A percentile compares a stretch with the other conserved stretches of the same genome.
Evolutionary conservation across 2,113 vertebrate genomes (phyloP).

Genomic region (Elanus axillaris): DNA sequence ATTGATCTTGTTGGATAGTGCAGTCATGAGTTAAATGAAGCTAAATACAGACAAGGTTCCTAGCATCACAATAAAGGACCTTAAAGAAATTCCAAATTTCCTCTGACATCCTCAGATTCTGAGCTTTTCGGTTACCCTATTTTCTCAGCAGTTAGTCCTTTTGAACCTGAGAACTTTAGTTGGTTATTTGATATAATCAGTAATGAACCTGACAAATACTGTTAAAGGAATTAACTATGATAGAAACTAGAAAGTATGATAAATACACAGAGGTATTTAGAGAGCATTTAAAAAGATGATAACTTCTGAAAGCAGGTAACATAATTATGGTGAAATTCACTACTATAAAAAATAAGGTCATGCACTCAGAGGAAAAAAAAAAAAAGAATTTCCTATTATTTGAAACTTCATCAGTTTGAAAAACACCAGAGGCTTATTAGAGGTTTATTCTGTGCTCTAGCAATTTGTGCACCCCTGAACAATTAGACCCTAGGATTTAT

Average conservation of each 20-base stretch:
- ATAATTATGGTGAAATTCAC: not conserved
- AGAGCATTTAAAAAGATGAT: not conserved
- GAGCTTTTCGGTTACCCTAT: not conserved
- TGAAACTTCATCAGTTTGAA: not conserved
- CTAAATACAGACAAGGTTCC: not conserved
- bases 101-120: not conserved
- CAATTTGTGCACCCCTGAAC: not conserved
- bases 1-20: not conserved
- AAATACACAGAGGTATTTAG: not conserved
- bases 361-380: not conserved
- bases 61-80: not conserved
- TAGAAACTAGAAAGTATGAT: not conserved
- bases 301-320: not conserved
- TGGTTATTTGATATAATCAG: not conserved
- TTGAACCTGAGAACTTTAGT: not conserved
- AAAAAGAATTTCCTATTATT: not conserved
- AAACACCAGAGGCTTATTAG: not conserved
- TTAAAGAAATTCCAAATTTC: not conserved
- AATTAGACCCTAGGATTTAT: not conserved
- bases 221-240: not conserved
- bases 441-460: not conserved
- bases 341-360: not conserved
- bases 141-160: not conserved
- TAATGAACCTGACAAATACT: not conserved
- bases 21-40: not conserved